Base-by-base conservation (phyloP, 2,888 invertebrate genomes). In the Ormia ochracea region DNA sequence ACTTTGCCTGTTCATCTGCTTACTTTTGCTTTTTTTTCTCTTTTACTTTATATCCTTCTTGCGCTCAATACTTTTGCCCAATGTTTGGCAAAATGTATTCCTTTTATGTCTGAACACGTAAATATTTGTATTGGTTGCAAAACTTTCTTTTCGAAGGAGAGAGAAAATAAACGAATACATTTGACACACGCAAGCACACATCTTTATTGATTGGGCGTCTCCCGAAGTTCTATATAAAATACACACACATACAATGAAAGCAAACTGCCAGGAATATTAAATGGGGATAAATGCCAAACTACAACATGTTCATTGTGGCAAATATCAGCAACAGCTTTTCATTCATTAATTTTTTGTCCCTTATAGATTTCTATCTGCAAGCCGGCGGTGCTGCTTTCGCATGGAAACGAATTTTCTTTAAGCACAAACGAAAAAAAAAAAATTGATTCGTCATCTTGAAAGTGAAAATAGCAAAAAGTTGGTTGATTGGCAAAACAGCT, bases 301-400 rank as follows among this genome's bases (percentile, higher is more conserved):
- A 33, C 17, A 48, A 65, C 2, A 23, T 17, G 41, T 17, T 38
- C 48, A 31, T 66, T 66, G 68, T 59, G 48, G 50, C 19, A 31
- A 59, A 66, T 68, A 66, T 68, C 75, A 75, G 58, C 75, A 68
- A 52, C 66, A 75, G 75, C 31, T 31, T 50, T 41, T 52, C 38
- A 58, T 69, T 45, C n/a, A 43, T 2, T n/a, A 10, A 10, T 33
- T 54, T 68, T 26, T 36, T 50, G 17, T 58, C 17, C 14, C 21
- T 7, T 63, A 33, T 10, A 1, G 6, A 6, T 50, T 38, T 50
- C 41, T 28, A 14, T 21, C 41, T 45, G 17, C 12, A n/a, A n/a
- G n/a, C n/a, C n/a, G n/a, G n/a, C 45, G 19, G 9, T 41, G 28
- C 28, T 56, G 31, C 23, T 45, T 56, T 38, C 23, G 31, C 21